A percentile compares a stretch with the other conserved stretches of the same genome.
Conservation (phyloP, 2,888 invertebrate genomes). For the Agrochola circellaris region DNA sequence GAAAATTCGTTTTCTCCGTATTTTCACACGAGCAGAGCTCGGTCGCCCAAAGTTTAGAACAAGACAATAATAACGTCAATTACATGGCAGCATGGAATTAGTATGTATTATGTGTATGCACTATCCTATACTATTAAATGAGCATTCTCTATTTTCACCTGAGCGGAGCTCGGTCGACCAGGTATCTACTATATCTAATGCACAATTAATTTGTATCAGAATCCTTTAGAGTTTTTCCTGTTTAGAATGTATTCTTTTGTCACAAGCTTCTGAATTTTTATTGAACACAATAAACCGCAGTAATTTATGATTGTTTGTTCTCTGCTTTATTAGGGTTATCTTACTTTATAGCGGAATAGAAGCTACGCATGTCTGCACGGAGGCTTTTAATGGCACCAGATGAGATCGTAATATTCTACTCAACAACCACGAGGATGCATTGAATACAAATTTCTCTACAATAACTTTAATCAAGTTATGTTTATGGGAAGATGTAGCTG, state of each 20-base stretch:
- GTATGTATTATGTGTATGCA: too few relatives aligned
- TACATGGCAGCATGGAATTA: too few relatives aligned
- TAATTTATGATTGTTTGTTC: conserved; percentile 40
- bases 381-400: conserved; percentile 40
- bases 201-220: background rate
- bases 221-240: background rate
- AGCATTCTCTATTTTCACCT: too few relatives aligned
- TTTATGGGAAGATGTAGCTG: background rate
- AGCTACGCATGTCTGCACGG: conserved; percentile 36
- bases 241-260: background rate
- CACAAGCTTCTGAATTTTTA: conserved; percentile 21
- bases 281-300: conserved; percentile 34
- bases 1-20: too few relatives aligned
- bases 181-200: background rate
- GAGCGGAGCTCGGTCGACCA: too few relatives aligned
- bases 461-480: conserved; percentile 23
- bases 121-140: too few relatives aligned
- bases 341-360: conserved; percentile 41
- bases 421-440: conserved; percentile 23
- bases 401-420: conserved; percentile 48
- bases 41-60: too few relatives aligned
- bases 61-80: too few relatives aligned
- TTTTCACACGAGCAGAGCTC: too few relatives aligned
- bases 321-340: conserved; percentile 46
- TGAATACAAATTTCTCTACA: conserved; percentile 47